These are phyloP conservation scores for Passer montanus DNA, from an alignment of 2,113 vertebrate species.

Conservation along the genomic window DNA sequence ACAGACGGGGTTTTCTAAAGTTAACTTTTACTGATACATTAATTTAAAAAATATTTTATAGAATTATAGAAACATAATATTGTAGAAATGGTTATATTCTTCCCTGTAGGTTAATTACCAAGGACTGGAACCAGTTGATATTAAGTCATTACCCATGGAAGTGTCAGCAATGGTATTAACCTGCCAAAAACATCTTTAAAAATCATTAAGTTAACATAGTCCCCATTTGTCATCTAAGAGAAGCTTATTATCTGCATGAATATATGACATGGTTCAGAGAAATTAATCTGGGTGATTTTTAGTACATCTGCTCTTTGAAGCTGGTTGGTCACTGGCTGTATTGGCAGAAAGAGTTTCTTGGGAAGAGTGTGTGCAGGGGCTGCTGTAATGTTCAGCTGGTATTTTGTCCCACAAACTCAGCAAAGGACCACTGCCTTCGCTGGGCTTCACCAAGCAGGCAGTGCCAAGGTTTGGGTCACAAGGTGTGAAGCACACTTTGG, in stretches of 20 bases:
- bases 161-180: not conserved
- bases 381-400: rapidly evolving
- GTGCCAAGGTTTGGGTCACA: not conserved
- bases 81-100: not conserved
- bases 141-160: not conserved
- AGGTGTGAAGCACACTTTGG: not conserved
- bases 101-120: not conserved
- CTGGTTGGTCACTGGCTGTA: not conserved
- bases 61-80: not conserved
- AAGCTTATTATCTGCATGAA: not conserved
- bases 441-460: not conserved
- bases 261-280: not conserved
- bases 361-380: not conserved
- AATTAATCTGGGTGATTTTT: not conserved
- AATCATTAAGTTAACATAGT: not conserved
- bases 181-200: not conserved
- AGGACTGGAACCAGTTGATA: not conserved
- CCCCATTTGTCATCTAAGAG: not conserved
- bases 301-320: not conserved
- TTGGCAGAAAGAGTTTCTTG: not conserved
- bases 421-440: not conserved
- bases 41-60: not conserved
- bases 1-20: not conserved
- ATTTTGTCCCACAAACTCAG: not conserved
- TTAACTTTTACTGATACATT: not conserved